Evolutionary conservation across 2,113 vertebrate species (phyloP).

Genomic region (Corythoichthys intestinalis): DNA sequence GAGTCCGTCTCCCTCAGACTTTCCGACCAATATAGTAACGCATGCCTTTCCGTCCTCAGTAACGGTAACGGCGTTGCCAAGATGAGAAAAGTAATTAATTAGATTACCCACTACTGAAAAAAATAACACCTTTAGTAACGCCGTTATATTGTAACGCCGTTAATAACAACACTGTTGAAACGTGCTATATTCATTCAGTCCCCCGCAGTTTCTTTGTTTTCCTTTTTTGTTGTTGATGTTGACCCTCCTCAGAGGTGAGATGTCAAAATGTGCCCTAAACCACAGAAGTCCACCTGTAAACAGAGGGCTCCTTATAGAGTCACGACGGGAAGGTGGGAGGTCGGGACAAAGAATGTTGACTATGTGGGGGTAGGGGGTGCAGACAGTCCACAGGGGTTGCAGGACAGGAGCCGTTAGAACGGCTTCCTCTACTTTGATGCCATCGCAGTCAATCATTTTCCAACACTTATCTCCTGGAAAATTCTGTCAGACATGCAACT

Average conservation of each 20-base stretch:
- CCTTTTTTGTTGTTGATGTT: neutral
- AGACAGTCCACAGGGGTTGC: slow-evolving; percentile 24
- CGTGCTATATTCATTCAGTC: neutral
- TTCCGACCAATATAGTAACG: too few relatives aligned
- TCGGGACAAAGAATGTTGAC: slow-evolving; percentile 66
- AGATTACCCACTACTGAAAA: too few relatives aligned
- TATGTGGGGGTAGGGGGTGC: slow-evolving; percentile 40
- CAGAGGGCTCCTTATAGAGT: slow-evolving; percentile 65
- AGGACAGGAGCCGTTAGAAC: slow-evolving; percentile 1
- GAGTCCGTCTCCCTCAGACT: too few relatives aligned
- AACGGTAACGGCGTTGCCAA: too few relatives aligned
- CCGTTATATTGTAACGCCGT: too few relatives aligned
- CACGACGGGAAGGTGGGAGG: slow-evolving; percentile 58
- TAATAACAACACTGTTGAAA: neutral
- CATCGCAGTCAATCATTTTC: neutral
- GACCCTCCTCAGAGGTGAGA: slow-evolving; percentile 12
- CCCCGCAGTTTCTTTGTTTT: neutral
- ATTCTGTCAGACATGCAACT: neutral
- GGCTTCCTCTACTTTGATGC: neutral
- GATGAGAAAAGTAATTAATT: too few relatives aligned
- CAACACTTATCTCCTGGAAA: neutral
- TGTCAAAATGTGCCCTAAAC: slow-evolving; percentile 44
- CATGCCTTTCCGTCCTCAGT: too few relatives aligned
- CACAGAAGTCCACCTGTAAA: slow-evolving; percentile 55
- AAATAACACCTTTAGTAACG: too few relatives aligned